A percentile compares a stretch with the other conserved stretches of the same genome.
Evolutionary conservation across 2,113 vertebrate genomes (phyloP).

Genomic region (Caloenas nicobarica): DNA sequence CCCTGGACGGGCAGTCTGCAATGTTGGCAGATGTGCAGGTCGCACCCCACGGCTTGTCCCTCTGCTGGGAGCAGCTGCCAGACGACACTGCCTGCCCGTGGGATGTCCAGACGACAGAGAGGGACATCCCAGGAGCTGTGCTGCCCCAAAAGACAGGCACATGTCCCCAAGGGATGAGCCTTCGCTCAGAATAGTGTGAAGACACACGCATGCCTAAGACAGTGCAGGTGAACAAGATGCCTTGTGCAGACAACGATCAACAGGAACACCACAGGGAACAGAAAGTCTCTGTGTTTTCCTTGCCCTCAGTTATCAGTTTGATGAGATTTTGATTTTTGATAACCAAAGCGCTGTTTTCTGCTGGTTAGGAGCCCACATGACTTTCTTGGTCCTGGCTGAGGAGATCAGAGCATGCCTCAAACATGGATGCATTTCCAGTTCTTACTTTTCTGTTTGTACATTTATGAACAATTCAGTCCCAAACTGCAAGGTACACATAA

Average conservation of each 20-base stretch:
- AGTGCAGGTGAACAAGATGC: not conserved
- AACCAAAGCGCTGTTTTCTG: not conserved
- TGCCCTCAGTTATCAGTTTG: not conserved
- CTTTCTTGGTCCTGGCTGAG: not conserved
- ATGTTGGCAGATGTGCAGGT: not conserved
- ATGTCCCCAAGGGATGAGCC: not conserved
- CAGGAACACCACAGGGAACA: not conserved
- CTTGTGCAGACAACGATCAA: not conserved
- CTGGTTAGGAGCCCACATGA: not conserved
- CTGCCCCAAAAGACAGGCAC: not conserved
- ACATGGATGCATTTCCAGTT: not conserved
- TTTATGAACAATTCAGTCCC: not conserved
- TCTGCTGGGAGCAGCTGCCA: not conserved
- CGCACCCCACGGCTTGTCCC: not conserved
- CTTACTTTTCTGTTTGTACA: not conserved
- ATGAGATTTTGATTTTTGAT: not conserved
- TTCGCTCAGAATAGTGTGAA: not conserved
- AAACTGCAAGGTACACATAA: not conserved
- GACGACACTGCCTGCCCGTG: not conserved
- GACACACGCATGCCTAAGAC: accelerated
- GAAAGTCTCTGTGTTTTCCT: not conserved
- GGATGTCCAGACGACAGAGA: not conserved
- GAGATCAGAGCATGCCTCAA: not conserved
- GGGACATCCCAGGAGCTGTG: accelerated
- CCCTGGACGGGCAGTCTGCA: not conserved